Conservation (phyloP, 2,113 vertebrate species). For the Albula goreensis region DNA sequence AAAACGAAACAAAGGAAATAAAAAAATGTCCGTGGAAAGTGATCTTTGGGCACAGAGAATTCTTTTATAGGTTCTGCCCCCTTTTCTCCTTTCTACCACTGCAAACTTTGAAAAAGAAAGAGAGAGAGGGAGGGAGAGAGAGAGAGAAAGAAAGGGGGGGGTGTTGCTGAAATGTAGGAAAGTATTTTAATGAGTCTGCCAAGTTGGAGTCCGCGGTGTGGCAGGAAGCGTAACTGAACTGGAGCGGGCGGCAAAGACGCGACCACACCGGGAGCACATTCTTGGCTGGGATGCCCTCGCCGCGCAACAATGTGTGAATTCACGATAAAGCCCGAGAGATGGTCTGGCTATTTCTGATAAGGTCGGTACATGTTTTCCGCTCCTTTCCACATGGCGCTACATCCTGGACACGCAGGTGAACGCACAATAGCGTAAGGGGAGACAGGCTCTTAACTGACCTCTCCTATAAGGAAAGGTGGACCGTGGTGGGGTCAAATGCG, state of each 20-base stretch:
- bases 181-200: constrained; percentile 45
- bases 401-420: not conserved
- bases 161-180: constrained; percentile 39
- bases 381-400: not conserved
- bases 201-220: constrained; percentile 25
- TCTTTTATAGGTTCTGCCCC: constrained; percentile 5
- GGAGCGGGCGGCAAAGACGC: not conserved
- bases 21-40: not conserved
- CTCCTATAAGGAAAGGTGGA: not conserved
- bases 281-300: constrained; percentile 13
- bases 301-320: constrained; percentile 21
- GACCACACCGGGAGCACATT: constrained; percentile 3
- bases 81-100: not conserved
- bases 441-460: too few species aligned
- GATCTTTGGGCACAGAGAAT: constrained; percentile 4
- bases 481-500: not conserved
- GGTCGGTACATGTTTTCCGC: not conserved
- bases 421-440: not conserved
- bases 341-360: constrained; percentile 21
- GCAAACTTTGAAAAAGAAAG: not conserved
- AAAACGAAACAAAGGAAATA: not conserved
- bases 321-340: constrained; percentile 11
- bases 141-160: not conserved
- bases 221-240: constrained; percentile 14
- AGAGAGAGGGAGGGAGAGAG: not conserved